Evolutionary conservation across 2,888 invertebrate species (phyloP), one percentile per base, ranked within the genome.

Genomic region (Bellardia bayeri): DNA sequence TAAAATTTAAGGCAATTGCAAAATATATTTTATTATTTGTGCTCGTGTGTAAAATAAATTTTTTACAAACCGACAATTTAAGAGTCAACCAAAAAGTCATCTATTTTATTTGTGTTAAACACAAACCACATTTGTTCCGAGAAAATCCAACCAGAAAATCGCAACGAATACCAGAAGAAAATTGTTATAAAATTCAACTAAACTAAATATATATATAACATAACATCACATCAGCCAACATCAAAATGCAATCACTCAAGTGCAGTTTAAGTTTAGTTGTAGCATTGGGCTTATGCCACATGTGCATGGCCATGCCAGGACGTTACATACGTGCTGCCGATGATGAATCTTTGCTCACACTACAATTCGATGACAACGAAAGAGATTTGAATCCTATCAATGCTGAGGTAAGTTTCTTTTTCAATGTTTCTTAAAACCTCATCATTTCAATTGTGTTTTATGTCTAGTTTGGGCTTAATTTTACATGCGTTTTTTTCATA

Each of bases 311-410:
- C 49, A 89, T 90, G 89, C 93, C 93, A 82, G 91, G 91, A 83
- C 84, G 90, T 61, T 91, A 91, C 85, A 89, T 91, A 11, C 92
- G 92, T 79, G 91, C 93, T 79, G 91, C 93, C 63, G 83, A 79
- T 69, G 90, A 92, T 75, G 87, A 90, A 9, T 80, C 90, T 45
- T 86, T 89, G n/a, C 63, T 82, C 23, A 85, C 82, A 42, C 82
- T 92, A 56, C 90, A 91, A 82, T 87, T 87, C n/a, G 84, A 85
- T 51, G 91, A 91, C 64, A 87, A 68, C 82, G 90, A 86, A 78
- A 85, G 89, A 40, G 92, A 93, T 68, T 87, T 93, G 84, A 93
- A 93, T 90, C 93, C 94, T 74, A 91, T 93, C 79, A 93, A 93
- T 87, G 90, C 91, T 82, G 93, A 93, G 94, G 93, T 93, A 93